Base-by-base conservation (phyloP, 1,140 invertebrate species). In the Anastrepha ludens region DNA sequence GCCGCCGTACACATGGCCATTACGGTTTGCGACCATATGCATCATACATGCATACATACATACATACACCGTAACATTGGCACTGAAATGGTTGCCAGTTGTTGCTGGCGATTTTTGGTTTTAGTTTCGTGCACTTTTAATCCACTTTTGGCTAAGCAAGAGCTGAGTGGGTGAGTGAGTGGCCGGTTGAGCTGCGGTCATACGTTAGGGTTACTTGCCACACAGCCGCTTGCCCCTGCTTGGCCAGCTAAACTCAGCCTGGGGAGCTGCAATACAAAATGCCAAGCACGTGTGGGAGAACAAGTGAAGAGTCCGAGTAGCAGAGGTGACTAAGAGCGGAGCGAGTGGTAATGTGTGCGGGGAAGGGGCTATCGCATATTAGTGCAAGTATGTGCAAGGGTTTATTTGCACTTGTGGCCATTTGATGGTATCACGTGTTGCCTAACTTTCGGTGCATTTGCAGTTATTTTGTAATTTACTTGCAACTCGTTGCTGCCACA, bases 401-500 rank as follows among this genome's bases (percentile, higher is more conserved):
- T 50, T 55, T 81, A 81, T 81, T 81, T 81, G 74, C 74, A 55
- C 74, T 55, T 81, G 15, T 81, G 74, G 47, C 47, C 74, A 81
- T 44, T 81, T 81, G 74, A 81, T 55, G 74, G 74, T 81, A 81
- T 81, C 74, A 81, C 47, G 74, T 81, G 74, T 81, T 81, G 47
- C 74, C 74, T 55, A 81, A 81, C 74, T 81, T 81, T 81, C 74
- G 44, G 74, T 47, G 74, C 74, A 81, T 81, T 81, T 81, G 74
- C 74, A 81, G 74, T 81, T 81, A 81, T 81, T 81, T 81, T 50
- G 74, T 81, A 55, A 81, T 81, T 81, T 81, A 81, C 47, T 81
- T 81, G 44, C 47, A 81, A 55, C 47, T 70, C 20, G 67, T 17
- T 70, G 47, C n/a, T 81, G 74, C 74, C 74, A 55, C 47, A n/a